Percentiles rank a stretch among this genome's conserved stretches.
These are phyloP conservation scores for Corythornis cristatus DNA, from an alignment of 2,113 vertebrate species.

Conservation along the genomic window DNA sequence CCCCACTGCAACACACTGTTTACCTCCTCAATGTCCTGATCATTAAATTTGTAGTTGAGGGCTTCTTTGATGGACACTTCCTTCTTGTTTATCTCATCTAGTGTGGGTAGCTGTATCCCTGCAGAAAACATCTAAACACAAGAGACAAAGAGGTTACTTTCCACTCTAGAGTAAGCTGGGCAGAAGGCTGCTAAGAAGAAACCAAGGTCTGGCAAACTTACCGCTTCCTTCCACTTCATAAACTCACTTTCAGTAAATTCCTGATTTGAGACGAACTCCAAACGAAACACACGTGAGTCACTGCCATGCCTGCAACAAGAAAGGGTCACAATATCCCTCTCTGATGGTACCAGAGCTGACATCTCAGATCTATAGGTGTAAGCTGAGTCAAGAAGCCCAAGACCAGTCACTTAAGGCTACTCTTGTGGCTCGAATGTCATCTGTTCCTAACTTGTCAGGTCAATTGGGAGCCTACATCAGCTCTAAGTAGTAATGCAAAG, in stretches of 20 bases:
- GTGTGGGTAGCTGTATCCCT: constrained; percentile 94
- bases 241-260: constrained; percentile 98
- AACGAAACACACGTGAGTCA: constrained; percentile 93
- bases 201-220: constrained; percentile 74
- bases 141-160: not conserved
- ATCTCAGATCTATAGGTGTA: not conserved
- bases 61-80: constrained; percentile 98
- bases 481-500: not conserved
- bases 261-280: constrained; percentile 99
- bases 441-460: not conserved
- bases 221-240: constrained; percentile 99
- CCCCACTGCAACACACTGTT: not conserved
- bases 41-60: constrained; percentile 97
- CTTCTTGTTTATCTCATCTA: constrained; percentile 98
- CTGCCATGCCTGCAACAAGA: constrained; percentile 86
- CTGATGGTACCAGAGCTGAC: not conserved
- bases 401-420: not conserved
- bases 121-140: constrained; percentile 90
- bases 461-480: not conserved
- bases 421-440: not conserved
- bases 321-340: not conserved
- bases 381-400: not conserved
- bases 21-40: constrained; percentile 98
- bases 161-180: not conserved
- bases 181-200: not conserved